Evolutionary conservation across 2,888 invertebrate species (phyloP), one percentile per base, ranked within the genome.

Genomic region (Dicyrtoma fusca): DNA sequence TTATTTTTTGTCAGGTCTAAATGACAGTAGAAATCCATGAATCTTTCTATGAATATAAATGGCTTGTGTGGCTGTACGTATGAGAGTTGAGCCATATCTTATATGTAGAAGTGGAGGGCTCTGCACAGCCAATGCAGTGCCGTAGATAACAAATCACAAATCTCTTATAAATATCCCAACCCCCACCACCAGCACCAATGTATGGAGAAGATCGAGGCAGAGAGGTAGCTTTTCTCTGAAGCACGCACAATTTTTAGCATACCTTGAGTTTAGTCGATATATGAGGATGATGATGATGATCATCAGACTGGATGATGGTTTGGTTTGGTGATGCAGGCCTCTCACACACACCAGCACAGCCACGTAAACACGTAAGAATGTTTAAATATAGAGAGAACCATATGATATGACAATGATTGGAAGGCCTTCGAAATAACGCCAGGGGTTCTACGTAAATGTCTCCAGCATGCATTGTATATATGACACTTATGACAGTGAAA

Each of bases 401-500:
- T n/a, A 26, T 34, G 34, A 34, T 59, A 61, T 70, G 70, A 70
- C 70, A 70, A 70, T 70, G 51, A 70, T 70, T 63, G 42, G 53
- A 70, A 42, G 70, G 47, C 63, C 70, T 70, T 70, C 70, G 51
- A 53, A 63, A 53, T 53, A 53, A 11, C 70, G 34, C 51, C 62
- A 63, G 69, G 70, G 70, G 62, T 62, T 53, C 53, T n/a, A 44
- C 44, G 51, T 62, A 70, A 70, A 63, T 70, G 70, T 70, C 70
- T 62, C 63, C 63, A 62, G 62, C 26, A 26, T 62, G 49, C 51
- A 62, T 63, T 70, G 71, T 71, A 61, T 49, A 42, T 59, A 42
- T 51, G 63, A 71, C 64, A 71, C 55, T 44, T 64, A 72, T 72
- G 74, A 75, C 74, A 75, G 61, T 72, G 72, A 72, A 68, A 72